Evolutionary conservation across 2,888 invertebrate genomes (phyloP).

Genomic region (Panzeria rudis): DNA sequence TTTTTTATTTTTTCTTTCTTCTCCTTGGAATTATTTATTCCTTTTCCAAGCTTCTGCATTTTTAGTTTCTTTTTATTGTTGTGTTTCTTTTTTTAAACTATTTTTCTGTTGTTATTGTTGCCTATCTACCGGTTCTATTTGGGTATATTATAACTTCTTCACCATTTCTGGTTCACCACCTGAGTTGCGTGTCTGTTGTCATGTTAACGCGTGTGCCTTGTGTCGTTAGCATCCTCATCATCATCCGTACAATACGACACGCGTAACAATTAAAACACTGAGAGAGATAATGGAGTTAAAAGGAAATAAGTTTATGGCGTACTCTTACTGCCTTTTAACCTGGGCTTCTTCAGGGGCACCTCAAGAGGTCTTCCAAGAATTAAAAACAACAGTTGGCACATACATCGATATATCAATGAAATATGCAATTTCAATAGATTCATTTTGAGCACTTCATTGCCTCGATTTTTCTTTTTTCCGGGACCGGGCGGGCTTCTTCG

Average conservation of each 20-base stretch:
- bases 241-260: constrained; percentile 45
- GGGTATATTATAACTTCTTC: constrained; percentile 21
- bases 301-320: not conserved
- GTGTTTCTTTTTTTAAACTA: not conserved
- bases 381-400: no score
- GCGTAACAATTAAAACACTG: constrained; percentile 54
- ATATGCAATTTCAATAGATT: no score
- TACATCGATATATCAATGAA: no score
- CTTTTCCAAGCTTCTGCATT: not conserved
- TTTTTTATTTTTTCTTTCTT: not conserved
- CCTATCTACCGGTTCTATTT: constrained; percentile 44
- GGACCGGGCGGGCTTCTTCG: no score
- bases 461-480: no score
- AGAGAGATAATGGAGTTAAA: constrained; percentile 5
- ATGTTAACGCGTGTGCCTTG: constrained; percentile 71
- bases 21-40: not conserved
- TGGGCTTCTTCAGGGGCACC: no score
- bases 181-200: constrained; percentile 72
- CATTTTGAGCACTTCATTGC: no score
- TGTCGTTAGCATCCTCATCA: constrained; percentile 64
- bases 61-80: not conserved
- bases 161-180: constrained; percentile 64
- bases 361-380: no score
- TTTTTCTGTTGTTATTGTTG: constrained; percentile 29
- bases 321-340: no score